Evolutionary conservation across 1,140 invertebrate species (phyloP).

Genomic region (Cotesia glomerata): DNA sequence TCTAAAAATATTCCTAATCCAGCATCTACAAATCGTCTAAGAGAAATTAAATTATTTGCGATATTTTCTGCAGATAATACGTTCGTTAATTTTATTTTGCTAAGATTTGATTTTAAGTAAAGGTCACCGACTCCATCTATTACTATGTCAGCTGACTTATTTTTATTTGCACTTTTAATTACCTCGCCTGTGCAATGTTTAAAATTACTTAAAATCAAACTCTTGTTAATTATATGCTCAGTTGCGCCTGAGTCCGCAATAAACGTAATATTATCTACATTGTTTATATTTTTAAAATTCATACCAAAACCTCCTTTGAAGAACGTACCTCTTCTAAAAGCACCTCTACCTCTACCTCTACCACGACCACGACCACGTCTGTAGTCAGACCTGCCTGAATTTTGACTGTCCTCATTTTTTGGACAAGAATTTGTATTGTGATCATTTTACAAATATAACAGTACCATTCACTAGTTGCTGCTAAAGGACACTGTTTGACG

Average conservation of each 20-base stretch:
- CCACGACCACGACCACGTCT: not conserved
- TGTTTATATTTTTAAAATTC: not conserved
- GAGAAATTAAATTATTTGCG: slow-evolving; percentile 25
- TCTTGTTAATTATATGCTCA: slow-evolving; percentile 31
- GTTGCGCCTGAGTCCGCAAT: slow-evolving; percentile 32
- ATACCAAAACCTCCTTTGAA: too few species aligned
- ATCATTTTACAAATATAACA: slow-evolving; percentile 25
- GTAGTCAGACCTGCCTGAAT: not conserved
- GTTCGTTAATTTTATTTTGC: slow-evolving; percentile 25
- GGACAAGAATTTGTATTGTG: not conserved
- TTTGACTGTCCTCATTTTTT: not conserved
- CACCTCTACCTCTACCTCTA: slow-evolving; percentile 6
- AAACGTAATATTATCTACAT: slow-evolving; percentile 24
- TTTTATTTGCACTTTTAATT: slow-evolving; percentile 34
- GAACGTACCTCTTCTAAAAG: not conserved
- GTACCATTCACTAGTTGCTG: slow-evolving; percentile 15
- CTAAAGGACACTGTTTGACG: slow-evolving; percentile 1
- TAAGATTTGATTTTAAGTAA: slow-evolving; percentile 18
- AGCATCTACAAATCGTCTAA: slow-evolving; percentile 28
- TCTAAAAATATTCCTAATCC: slow-evolving; percentile 24
- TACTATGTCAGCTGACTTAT: slow-evolving; percentile 27
- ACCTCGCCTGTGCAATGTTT: slow-evolving; percentile 4
- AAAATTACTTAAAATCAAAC: slow-evolving; percentile 30
- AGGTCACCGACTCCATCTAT: slow-evolving; percentile 28
- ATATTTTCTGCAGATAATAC: slow-evolving; percentile 18